Base-by-base conservation (phyloP, 2,113 vertebrate genomes). In the Amazona guildingii region DNA sequence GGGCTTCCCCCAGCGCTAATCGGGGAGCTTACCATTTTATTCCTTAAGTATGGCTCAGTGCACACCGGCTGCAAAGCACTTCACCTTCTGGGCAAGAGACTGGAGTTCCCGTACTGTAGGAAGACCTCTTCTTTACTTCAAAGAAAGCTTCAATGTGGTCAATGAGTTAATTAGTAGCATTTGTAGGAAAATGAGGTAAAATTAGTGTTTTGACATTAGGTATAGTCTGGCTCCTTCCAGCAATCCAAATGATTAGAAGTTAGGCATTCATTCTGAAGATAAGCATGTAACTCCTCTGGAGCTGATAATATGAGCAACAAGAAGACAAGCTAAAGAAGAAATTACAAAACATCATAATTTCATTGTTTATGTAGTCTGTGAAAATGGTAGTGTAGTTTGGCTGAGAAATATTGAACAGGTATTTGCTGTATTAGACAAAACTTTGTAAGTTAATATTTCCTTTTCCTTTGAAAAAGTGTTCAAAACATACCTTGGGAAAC, bases 121-220 rank as follows among this genome's bases (percentile, higher is more conserved):
- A 69, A 33, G 13, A 49, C 5, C 13, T 78, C 11, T 24, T 33
- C 13, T 48, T 67, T 43, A 33, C 64, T 89, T 88, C 68, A 86
- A 37, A 92, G 94, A 64, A 69, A 54, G 25, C 92, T 73, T 90
- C 83, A 55, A 11, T 90, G 86, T 70, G 68, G 68, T 70, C 25
- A 69, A 0, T 29, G 63, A 76, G 29, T 46, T 76, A 69, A 78
- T 78, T 93, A 83, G 83, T 61, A 24, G 7, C 7, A 21, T 35
- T 77, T 1, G 5, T 70, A 83, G 73, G 73, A 41, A 89, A 83
- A 75, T 70, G 31, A 79, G 68, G 52, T 84, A 80, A 83, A 90
- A 85, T 37, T 76, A 74, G 5, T 21, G 33, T 24, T 95, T 81
- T 68, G 76, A 54, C 5, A 6, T 63, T 15, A 28, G 21, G 10